A percentile compares a stretch with the other conserved stretches of the same genome.
phyloP scores from a whole-genome alignment of 2,113 vertebrate species.

The Xenus cinereus region DNA sequence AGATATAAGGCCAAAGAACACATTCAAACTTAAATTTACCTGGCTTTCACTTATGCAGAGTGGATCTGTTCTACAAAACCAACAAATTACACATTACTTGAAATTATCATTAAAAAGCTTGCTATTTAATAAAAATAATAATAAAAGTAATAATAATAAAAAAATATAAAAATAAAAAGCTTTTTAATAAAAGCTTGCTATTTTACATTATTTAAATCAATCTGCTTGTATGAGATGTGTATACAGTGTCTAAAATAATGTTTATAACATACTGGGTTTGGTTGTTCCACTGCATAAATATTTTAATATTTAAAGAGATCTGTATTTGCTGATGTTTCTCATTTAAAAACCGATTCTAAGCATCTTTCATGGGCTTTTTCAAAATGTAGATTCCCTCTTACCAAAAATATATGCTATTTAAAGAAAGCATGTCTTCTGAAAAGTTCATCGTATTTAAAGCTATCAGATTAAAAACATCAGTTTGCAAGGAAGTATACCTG shows the following conservation, averaged over 20 bases:
- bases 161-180: background rate
- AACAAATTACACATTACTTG: background rate
- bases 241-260: background rate
- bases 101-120: background rate
- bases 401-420: background rate
- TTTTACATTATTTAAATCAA: background rate
- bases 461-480: background rate
- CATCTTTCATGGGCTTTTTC: background rate
- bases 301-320: background rate
- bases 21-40: constrained; percentile 18
- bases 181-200: background rate
- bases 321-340: background rate
- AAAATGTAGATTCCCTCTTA: background rate
- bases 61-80: background rate
- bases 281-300: background rate
- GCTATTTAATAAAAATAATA: background rate
- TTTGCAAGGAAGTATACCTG: background rate
- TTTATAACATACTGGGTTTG: background rate
- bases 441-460: background rate
- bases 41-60: background rate
- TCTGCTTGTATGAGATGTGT: background rate
- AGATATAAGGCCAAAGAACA: background rate
- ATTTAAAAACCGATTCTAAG: background rate
- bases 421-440: background rate
- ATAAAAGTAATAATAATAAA: no score